Percentiles rank a stretch among this genome's conserved stretches.
Evolutionary conservation across 2,797 vertebrate species (phyloP).

Genomic region (Pithecia hirsuta): DNA sequence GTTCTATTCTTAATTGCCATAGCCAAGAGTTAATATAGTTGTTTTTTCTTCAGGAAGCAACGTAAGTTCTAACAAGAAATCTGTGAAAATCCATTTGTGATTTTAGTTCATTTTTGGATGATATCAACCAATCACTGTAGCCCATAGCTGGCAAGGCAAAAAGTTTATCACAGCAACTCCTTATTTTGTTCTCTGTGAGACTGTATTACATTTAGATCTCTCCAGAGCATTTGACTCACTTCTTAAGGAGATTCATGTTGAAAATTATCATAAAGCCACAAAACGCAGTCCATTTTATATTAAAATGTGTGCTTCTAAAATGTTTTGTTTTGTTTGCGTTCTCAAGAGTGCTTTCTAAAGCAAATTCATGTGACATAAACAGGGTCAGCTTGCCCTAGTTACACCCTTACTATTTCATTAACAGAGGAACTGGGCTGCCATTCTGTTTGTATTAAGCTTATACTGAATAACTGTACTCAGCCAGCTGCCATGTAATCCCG

Average conservation of each 20-base stretch:
- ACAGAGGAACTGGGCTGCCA: neutral
- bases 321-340: constrained; percentile 26
- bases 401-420: constrained; percentile 4
- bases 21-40: neutral
- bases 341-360: constrained; percentile 26
- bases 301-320: neutral
- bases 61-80: neutral
- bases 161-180: neutral
- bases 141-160: neutral
- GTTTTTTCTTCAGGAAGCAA: constrained; percentile 4
- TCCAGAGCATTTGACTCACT: neutral
- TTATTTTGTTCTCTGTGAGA: neutral
- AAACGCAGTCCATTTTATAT: neutral
- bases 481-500: neutral
- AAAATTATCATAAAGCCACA: neutral
- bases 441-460: neutral
- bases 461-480: neutral
- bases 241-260: neutral
- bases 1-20: neutral
- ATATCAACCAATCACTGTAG: neutral
- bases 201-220: neutral
- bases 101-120: constrained; percentile 29
- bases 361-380: neutral
- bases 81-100: constrained; percentile 16
- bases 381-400: neutral